Conservation (phyloP, 2,113 vertebrate genomes). For the Gymnogyps californianus region DNA sequence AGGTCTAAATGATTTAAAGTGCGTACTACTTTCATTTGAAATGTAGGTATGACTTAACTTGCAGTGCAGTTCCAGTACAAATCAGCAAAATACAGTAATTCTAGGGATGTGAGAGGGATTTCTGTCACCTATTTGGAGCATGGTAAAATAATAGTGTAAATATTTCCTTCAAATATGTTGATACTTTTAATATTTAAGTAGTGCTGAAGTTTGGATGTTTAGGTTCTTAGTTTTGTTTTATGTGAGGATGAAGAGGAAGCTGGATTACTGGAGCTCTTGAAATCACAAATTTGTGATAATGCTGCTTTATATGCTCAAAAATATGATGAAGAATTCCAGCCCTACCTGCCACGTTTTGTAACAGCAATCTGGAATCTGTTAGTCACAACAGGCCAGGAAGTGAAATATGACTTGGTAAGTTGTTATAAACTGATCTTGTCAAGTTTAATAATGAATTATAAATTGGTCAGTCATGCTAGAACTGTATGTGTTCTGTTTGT, state of each 20-base stretch:
- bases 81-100: not conserved
- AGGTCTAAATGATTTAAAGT: not conserved
- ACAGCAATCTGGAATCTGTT: slow-evolving; percentile 98
- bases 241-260: slow-evolving; percentile 96
- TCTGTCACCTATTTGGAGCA: not conserved
- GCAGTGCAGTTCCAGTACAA: not conserved
- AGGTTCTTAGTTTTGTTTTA: slow-evolving; percentile 58
- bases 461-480: not conserved
- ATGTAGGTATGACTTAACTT: not conserved
- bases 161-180: not conserved
- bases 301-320: slow-evolving; percentile 98
- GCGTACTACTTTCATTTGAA: not conserved
- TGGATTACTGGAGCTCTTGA: slow-evolving; percentile 92
- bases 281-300: slow-evolving; percentile 98
- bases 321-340: slow-evolving; percentile 97
- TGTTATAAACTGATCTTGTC: not conserved
- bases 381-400: slow-evolving; percentile 95
- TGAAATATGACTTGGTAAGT: slow-evolving; percentile 97
- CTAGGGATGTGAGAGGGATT: not conserved
- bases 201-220: not conserved
- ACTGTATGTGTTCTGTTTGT: not conserved
- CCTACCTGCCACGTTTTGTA: slow-evolving; percentile 93
- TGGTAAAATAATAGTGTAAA: not conserved
- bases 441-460: not conserved
- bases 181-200: not conserved